Base-by-base conservation (phyloP, 2,888 invertebrate genomes). In the Matsumyia berberina region DNA sequence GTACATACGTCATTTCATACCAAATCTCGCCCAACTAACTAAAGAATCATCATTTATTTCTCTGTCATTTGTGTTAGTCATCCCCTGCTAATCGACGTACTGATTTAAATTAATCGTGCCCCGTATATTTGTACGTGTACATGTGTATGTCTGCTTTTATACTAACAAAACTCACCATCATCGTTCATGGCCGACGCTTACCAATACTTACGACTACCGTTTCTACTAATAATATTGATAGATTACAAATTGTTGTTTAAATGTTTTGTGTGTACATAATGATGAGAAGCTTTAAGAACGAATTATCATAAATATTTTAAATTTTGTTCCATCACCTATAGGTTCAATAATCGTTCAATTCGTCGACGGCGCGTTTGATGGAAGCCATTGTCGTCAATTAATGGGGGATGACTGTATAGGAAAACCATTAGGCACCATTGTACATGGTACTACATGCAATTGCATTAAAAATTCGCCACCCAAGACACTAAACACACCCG, bases 261-360 rank as follows among this genome's bases (percentile, higher is more conserved):
- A 66, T 70, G 55, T 69, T 60, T 64, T 78, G 51, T 77, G 24
- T 77, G 72, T 72, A 67, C 49, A 67, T 69, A 49, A 60, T 66
- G 35, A 80, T 69, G 67, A 78, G 78, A 74, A 74, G 24, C 37
- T 49, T 46, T 1, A 51, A 37, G 51, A 79, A 42, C 73, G 62
- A 79, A 79, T 74, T 73, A 79, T 74, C 39, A 69, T 73, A 67
- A 67, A 51, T 53, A 33, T 69, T 80, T 73, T 83, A 80, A 85
- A 85, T 80, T 79, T 80, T 85, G 79, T 80, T 76, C 81, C 85
- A 85, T 42, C 79, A 64, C 79, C 79, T 85, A 58, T 80, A 85
- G 85, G 85, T 85, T 74, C 60, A 51, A 70, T 51, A 69, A 67
- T 79, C 55, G 29, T 67, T 83, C 76, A 66, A 19, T 67, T 83